Conservation (phyloP, 2,888 invertebrate species). For the Harmothoe impar region DNA sequence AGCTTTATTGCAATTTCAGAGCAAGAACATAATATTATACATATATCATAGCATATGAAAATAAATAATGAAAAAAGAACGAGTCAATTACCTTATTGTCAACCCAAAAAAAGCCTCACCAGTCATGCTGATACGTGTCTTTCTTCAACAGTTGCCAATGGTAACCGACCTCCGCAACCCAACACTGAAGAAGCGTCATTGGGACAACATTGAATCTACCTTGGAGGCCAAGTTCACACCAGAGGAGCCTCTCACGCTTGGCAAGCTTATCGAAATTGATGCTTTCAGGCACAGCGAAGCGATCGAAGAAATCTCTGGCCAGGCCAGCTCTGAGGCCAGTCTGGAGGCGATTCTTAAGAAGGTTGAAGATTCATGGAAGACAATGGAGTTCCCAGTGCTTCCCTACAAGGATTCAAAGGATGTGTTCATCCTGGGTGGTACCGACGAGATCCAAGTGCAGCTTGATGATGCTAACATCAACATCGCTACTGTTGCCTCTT, state of each 20-base stretch:
- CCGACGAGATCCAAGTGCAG: constrained; percentile 92
- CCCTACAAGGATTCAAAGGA: constrained; percentile 92
- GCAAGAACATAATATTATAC: background rate
- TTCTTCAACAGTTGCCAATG: constrained; percentile 85
- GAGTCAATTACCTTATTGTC: too few relatives aligned
- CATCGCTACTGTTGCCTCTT: constrained; percentile 93
- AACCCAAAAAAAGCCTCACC: too few relatives aligned
- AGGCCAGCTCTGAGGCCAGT: constrained; percentile 94
- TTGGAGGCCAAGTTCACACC: constrained; percentile 88
- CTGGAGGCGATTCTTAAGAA: constrained; percentile 91
- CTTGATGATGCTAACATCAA: constrained; percentile 94
- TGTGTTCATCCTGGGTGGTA: constrained; percentile 91
- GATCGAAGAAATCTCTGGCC: constrained; percentile 92
- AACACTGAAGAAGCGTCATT: constrained; percentile 90
- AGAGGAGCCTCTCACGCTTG: constrained; percentile 88
- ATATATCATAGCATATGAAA: background rate
- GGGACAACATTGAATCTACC: constrained; percentile 91
- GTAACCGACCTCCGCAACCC: constrained; percentile 92
- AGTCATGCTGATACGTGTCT: background rate
- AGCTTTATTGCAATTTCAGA: background rate
- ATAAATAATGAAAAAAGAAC: too few relatives aligned
- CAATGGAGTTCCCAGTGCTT: constrained; percentile 90
- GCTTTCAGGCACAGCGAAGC: constrained; percentile 90
- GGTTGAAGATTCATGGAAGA: constrained; percentile 93
- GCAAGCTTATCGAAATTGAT: constrained; percentile 88